These are phyloP conservation scores for Calameuta filiformis DNA, from an alignment of 2,888 invertebrate genomes.

Conservation along the genomic window DNA sequence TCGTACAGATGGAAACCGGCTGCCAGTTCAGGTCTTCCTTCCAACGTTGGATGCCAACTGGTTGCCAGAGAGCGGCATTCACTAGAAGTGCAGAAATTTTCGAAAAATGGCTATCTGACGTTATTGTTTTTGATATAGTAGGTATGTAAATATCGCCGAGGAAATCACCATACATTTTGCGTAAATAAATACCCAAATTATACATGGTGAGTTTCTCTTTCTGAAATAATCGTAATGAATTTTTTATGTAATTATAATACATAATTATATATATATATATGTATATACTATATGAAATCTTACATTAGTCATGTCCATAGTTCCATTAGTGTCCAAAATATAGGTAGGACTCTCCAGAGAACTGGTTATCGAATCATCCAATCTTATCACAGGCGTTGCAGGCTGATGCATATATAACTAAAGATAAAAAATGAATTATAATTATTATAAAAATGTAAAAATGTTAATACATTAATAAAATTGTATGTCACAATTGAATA, in stretches of 20 bases:
- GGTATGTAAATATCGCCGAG: slow-evolving; percentile 2
- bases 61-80: slow-evolving; percentile 16
- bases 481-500: slow-evolving; percentile 6
- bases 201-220: slow-evolving; percentile 9
- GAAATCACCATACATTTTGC: slow-evolving; percentile 7
- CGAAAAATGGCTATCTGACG: not conserved
- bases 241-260: slow-evolving; percentile 7
- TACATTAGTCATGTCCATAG: slow-evolving; percentile 42
- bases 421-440: too few relatives aligned
- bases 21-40: slow-evolving; percentile 8
- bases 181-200: slow-evolving; percentile 10
- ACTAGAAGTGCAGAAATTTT: slow-evolving; percentile 7
- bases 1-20: slow-evolving; percentile 9
- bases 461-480: too few relatives aligned
- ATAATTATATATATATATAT: too few relatives aligned
- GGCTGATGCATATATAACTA: too few relatives aligned
- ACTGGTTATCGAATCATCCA: too few relatives aligned
- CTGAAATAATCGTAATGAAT: slow-evolving; percentile 5
- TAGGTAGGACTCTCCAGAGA: too few relatives aligned
- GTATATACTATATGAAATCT: slow-evolving; percentile 21
- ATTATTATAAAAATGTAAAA: too few relatives aligned
- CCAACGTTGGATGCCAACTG: slow-evolving; percentile 5
- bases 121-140: not conserved
- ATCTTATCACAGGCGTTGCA: too few relatives aligned
- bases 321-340: not conserved